Evolutionary conservation across 2,113 vertebrate genomes (phyloP).

Genomic region (Neodontobutis hainanensis): DNA sequence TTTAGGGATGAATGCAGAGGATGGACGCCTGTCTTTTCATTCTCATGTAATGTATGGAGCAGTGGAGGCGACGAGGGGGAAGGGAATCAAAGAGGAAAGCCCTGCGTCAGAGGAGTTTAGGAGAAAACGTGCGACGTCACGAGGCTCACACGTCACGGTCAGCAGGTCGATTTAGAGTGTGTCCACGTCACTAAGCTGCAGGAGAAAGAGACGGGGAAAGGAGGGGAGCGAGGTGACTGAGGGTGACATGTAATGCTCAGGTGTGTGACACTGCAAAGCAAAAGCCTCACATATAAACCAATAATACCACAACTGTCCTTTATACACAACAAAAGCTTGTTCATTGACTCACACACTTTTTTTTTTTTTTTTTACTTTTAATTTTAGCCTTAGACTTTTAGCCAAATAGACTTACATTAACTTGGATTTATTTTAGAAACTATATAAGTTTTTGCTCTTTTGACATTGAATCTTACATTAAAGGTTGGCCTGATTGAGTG

Average conservation of each 20-base stretch:
- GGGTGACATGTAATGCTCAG: background rate
- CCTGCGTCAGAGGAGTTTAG: background rate
- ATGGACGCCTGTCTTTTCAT: conserved; percentile 4
- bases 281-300: too few species aligned
- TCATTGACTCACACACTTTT: too few species aligned
- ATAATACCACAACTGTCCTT: too few species aligned
- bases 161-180: conserved; percentile 25
- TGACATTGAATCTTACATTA: too few species aligned
- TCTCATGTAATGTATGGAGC: conserved; percentile 1
- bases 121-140: conserved; percentile 15
- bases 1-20: background rate
- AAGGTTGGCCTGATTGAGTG: too few species aligned
- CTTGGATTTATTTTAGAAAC: too few species aligned
- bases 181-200: conserved; percentile 25
- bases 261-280: background rate
- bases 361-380: too few species aligned
- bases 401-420: too few species aligned
- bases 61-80: conserved; percentile 5
- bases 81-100: conserved; percentile 14
- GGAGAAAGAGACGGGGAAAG: background rate
- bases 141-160: conserved; percentile 47
- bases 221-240: background rate
- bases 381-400: too few species aligned
- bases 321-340: too few species aligned
- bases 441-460: too few species aligned